Evolutionary conservation across 2,888 invertebrate genomes (phyloP), one percentile per base, ranked within the genome.

Genomic region (Athripsodes cinereus): DNA sequence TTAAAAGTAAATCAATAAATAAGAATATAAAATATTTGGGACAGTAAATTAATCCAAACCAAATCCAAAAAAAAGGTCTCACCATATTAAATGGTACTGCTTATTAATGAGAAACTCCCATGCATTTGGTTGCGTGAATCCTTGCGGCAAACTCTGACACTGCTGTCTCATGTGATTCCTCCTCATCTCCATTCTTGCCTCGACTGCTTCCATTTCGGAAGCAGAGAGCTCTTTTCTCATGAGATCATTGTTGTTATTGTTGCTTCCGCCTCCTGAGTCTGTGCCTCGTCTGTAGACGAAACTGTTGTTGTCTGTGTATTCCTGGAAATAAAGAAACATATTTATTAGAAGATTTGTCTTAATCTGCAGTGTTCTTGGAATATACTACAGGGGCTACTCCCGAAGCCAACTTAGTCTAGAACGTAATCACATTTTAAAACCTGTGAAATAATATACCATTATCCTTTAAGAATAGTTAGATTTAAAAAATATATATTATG

Each of bases 61-160:
- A 8, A 8, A 8, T 8, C 11, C 31, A 31, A 31, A 31, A 31
- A 31, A 31, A 40, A 40, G 16, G 35, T 16, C 78, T 76, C 69
- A 84, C 91, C 91, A 91, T 69, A 91, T 87, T 56, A 91, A 80
- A 70, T 87, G 88, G 71, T 90, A 85, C 69, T 89, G 86, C 65
- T 83, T 81, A 72, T 88, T 88, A 67, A 91, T 86, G 68, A 92
- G 81, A 72, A 88, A 92, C 72, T 92, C 91, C 92, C 91, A 91
- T 13, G 91, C 85, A 68, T 90, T 89, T 22, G 91, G 87, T 68
- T 84, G 85, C 65, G 85, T 83, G 19, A 59, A 35, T 2, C 61
- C 63, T 6, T 44, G 31, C 80, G 72, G 20, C 77, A 76, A 67
- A 79, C 80, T 66, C 78, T 80, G 75, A 68, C 88, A 88, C 59